Percentiles rank a stretch among this genome's conserved stretches.
These are phyloP conservation scores for Rhinichthys osculus DNA, from an alignment of 2,797 vertebrate species.

Conservation along the genomic window DNA sequence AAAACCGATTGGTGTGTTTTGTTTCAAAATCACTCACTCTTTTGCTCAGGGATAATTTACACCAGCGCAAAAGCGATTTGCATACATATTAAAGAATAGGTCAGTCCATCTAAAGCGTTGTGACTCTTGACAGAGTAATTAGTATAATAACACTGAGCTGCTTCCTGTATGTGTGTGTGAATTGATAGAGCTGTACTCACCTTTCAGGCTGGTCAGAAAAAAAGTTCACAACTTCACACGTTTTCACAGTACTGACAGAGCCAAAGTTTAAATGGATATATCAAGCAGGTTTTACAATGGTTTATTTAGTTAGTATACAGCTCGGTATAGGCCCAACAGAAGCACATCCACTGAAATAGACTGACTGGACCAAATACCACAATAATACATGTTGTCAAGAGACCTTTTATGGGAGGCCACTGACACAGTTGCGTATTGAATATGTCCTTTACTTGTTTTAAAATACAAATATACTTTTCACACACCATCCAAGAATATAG, in stretches of 20 bases:
- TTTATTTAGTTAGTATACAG: constrained; percentile 38
- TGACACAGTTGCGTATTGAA: constrained; percentile 20
- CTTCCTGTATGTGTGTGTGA: constrained; percentile 1
- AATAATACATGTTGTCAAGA: constrained; percentile 33
- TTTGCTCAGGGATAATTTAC: constrained; percentile 27
- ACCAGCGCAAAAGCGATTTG: constrained; percentile 46
- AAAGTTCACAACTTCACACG: constrained; percentile 5
- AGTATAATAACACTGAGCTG: neutral
- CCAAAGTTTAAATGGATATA: constrained; percentile 14
- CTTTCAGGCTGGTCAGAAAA: constrained; percentile 26
- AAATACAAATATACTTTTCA: constrained; percentile 58
- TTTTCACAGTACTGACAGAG: constrained; percentile 16
- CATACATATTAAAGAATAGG: constrained; percentile 45
- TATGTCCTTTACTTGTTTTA: constrained; percentile 31
- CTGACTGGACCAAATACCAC: constrained; percentile 24
- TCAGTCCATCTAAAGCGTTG: constrained; percentile 20
- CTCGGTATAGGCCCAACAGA: constrained; percentile 30
- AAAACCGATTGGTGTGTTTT: neutral
- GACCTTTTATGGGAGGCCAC: constrained; percentile 31
- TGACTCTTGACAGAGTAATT: constrained; percentile 28
- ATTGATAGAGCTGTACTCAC: constrained; percentile 27
- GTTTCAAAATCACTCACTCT: constrained; percentile 32
- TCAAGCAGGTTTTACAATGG: constrained; percentile 11
- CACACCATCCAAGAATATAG: constrained; percentile 51
- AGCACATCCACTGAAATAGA: constrained; percentile 37